Evolutionary conservation across 2,113 vertebrate species (phyloP).

Genomic region (Dolichotis patagonum): DNA sequence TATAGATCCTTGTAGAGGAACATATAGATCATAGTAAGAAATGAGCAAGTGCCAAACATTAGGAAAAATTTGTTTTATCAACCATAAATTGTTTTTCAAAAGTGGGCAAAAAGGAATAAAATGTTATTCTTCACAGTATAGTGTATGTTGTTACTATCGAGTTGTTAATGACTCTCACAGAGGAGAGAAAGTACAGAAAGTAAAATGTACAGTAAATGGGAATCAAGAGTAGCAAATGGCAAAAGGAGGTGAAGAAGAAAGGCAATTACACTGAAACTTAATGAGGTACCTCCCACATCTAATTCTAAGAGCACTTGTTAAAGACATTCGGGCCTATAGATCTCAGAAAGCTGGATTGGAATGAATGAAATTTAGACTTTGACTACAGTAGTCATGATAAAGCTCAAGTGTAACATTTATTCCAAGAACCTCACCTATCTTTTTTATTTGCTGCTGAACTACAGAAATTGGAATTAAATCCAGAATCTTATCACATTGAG

Average conservation of each 20-base stretch:
- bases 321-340: background rate
- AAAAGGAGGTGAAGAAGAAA: background rate
- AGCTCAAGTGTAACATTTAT: background rate
- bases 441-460: background rate
- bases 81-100: background rate
- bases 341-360: background rate
- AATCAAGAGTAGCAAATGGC: background rate
- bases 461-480: background rate
- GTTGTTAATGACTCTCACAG: background rate
- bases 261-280: background rate
- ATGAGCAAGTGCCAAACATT: background rate
- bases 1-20: constrained; percentile 16
- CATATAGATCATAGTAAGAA: constrained; percentile 1
- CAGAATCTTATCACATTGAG: background rate
- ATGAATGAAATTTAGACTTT: background rate
- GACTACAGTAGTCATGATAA: background rate
- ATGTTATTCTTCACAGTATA: background rate
- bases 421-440: background rate
- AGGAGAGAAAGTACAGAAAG: background rate
- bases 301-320: background rate
- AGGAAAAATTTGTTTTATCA: constrained; percentile 10
- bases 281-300: background rate
- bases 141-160: background rate
- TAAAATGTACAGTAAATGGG: background rate
- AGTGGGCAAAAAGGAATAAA: background rate